Percentiles rank a stretch among this genome's conserved stretches.
These are phyloP conservation scores for Linepithema humile DNA, from an alignment of 1,140 invertebrate species.

Conservation along the genomic window DNA sequence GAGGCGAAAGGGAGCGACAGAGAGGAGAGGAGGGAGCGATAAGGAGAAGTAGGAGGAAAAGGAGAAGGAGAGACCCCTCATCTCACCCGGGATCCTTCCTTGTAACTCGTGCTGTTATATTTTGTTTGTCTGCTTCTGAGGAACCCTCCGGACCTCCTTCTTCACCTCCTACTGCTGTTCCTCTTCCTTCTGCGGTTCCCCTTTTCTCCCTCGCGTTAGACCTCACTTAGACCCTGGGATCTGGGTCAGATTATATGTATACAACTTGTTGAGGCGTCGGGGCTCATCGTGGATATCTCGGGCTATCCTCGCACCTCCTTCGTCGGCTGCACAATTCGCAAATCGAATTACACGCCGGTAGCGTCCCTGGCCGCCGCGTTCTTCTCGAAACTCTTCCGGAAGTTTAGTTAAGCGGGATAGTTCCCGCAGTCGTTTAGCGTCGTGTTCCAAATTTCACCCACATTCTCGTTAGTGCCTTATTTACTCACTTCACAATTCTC, in stretches of 20 bases:
- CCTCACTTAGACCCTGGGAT: slow-evolving; percentile 77
- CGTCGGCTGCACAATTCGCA: slow-evolving; percentile 63
- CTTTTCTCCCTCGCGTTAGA: slow-evolving; percentile 70
- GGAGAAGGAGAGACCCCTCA: slow-evolving; percentile 61
- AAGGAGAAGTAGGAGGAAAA: neutral
- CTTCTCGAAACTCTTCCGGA: neutral
- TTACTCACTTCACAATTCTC: neutral
- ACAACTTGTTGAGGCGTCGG: slow-evolving; percentile 77
- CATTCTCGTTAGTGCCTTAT: neutral
- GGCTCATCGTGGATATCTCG: slow-evolving; percentile 59
- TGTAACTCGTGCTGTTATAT: slow-evolving; percentile 77
- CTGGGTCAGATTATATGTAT: slow-evolving; percentile 80
- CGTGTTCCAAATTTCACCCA: too few relatives aligned
- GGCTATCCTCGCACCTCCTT: slow-evolving; percentile 50
- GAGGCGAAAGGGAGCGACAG: slow-evolving; percentile 13
- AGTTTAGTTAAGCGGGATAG: neutral
- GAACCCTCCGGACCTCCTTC: slow-evolving; percentile 70
- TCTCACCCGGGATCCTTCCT: slow-evolving; percentile 73
- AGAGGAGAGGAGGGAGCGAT: neutral
- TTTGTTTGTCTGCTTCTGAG: slow-evolving; percentile 79
- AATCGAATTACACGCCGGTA: slow-evolving; percentile 63
- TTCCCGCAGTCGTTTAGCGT: neutral
- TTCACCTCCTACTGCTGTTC: slow-evolving; percentile 10
- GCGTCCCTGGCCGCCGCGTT: neutral
- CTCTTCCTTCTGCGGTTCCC: slow-evolving; percentile 52